Percentiles rank a stretch among this genome's conserved stretches.
Evolutionary conservation across 2,113 vertebrate species (phyloP).

Genomic region (Seriola rivoliana): DNA sequence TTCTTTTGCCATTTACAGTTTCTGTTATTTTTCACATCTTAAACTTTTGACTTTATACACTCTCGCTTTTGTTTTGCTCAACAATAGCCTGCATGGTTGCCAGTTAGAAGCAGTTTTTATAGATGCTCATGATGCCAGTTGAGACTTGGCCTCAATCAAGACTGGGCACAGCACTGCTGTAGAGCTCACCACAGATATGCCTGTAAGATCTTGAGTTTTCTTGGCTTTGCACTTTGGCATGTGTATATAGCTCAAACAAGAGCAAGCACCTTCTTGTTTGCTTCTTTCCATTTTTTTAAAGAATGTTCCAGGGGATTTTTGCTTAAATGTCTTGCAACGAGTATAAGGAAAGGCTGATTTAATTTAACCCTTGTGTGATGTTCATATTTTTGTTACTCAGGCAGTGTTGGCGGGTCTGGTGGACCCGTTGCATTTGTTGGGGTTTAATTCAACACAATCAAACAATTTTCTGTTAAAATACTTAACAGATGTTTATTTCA

Average conservation of each 20-base stretch:
- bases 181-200: slow-evolving; percentile 20
- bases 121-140: neutral
- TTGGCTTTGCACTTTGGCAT: slow-evolving; percentile 39
- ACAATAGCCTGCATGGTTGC: slow-evolving; percentile 13
- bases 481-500: no score
- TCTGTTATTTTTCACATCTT: neutral
- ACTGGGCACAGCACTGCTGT: neutral
- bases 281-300: slow-evolving; percentile 15
- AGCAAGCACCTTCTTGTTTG: slow-evolving; percentile 64
- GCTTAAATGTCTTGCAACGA: neutral
- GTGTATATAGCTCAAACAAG: slow-evolving; percentile 33
- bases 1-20: neutral
- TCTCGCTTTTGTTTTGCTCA: neutral
- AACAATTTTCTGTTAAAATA: no score
- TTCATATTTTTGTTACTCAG: no score
- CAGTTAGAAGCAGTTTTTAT: neutral
- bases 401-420: no score
- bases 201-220: slow-evolving; percentile 11
- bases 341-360: neutral
- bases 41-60: neutral
- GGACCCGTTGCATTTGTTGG: no score
- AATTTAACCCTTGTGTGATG: no score
- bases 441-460: no score
- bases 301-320: neutral
- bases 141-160: slow-evolving; percentile 13